phyloP scores from a whole-genome alignment of 2,113 vertebrate species.

The Apodemus sylvaticus region DNA sequence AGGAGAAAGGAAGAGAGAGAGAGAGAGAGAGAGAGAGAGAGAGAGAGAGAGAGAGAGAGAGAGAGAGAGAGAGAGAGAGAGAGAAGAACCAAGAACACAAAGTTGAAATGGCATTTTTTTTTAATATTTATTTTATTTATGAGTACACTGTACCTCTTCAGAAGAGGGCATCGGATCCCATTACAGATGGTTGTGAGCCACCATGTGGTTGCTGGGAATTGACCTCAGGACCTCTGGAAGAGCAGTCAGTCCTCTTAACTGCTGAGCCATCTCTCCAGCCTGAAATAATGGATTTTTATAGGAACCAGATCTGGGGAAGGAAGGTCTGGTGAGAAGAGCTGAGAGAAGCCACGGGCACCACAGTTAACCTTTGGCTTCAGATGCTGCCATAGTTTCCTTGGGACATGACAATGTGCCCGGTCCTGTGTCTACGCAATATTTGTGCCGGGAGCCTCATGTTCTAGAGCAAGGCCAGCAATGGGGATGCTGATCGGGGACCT shows the following conservation, averaged over 20 bases:
- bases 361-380: background rate
- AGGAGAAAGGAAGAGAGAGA: background rate
- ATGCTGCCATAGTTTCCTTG: background rate
- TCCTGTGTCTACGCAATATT: background rate
- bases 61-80: background rate
- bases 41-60: rapidly evolving
- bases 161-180: too few relatives aligned
- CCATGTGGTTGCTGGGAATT: too few relatives aligned
- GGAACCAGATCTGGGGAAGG: background rate
- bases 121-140: too few relatives aligned
- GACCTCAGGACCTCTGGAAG: too few relatives aligned
- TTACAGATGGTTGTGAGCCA: too few relatives aligned
- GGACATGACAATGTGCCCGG: background rate
- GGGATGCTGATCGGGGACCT: background rate
- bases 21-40: too few relatives aligned
- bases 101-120: too few relatives aligned
- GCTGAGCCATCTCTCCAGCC: too few relatives aligned
- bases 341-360: background rate
- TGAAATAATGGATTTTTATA: background rate
- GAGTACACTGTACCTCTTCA: too few relatives aligned
- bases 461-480: background rate
- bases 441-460: background rate
- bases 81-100: background rate
- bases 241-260: too few relatives aligned
- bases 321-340: background rate